Conservation (phyloP, 2,797 vertebrate genomes). For the Sarcophilus harrisii region DNA sequence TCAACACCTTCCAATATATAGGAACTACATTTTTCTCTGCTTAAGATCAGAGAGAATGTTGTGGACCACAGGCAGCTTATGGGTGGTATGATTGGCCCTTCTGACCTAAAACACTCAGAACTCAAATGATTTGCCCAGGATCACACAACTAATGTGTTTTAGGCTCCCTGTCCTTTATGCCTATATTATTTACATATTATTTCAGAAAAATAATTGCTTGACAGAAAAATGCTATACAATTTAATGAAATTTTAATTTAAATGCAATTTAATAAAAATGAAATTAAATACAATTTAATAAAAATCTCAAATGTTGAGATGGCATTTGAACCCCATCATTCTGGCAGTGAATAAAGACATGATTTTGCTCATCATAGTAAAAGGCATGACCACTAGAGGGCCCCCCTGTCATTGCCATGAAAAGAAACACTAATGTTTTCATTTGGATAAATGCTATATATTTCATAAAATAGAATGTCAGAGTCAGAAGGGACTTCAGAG, state of each 20-base stretch:
- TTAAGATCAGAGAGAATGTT: neutral
- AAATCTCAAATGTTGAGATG: neutral
- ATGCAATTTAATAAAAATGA: neutral
- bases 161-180: neutral
- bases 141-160: neutral
- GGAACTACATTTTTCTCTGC: neutral
- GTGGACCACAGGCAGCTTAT: neutral
- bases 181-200: neutral
- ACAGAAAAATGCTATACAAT: neutral
- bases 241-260: neutral
- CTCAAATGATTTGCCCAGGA: neutral
- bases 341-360: neutral
- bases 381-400: constrained; percentile 50
- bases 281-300: neutral
- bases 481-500: neutral
- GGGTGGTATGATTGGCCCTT: neutral
- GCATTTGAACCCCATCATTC: neutral
- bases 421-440: neutral
- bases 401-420: neutral
- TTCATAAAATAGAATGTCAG: neutral
- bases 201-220: neutral
- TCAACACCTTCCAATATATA: neutral
- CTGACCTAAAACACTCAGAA: neutral
- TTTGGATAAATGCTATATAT: neutral
- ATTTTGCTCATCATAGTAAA: neutral